phyloP scores from a whole-genome alignment of 2,888 invertebrate genomes.

The Colletes collaris region DNA sequence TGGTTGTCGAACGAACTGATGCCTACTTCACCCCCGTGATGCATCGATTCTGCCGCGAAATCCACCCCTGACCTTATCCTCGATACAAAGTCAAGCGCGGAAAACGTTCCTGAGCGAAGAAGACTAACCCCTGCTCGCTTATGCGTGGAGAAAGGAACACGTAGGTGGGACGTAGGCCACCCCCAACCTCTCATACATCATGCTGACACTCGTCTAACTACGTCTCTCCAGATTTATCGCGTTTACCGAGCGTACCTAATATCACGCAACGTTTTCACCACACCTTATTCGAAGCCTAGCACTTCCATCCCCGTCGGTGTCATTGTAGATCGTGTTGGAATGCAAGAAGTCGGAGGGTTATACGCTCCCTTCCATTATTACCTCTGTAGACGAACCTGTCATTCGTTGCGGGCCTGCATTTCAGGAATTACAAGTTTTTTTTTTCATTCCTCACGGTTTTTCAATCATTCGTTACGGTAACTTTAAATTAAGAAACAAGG shows the following conservation, averaged over 20 bases:
- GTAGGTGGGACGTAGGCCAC: slow-evolving; percentile 55
- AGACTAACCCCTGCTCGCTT: slow-evolving; percentile 34
- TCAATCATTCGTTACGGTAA: not conserved
- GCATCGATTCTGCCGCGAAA: slow-evolving; percentile 71
- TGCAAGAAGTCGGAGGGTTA: slow-evolving; percentile 55
- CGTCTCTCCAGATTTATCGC: slow-evolving; percentile 79
- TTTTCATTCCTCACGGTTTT: not conserved
- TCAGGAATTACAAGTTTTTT: not conserved
- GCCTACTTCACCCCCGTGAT: slow-evolving; percentile 62
- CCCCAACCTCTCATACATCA: slow-evolving; percentile 77
- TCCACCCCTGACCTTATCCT: slow-evolving; percentile 63
- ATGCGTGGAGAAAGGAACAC: slow-evolving; percentile 59
- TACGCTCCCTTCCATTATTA: slow-evolving; percentile 57
- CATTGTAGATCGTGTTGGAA: slow-evolving; percentile 61
- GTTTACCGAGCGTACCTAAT: slow-evolving; percentile 76
- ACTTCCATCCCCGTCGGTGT: slow-evolving; percentile 38
- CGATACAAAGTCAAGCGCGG: slow-evolving; percentile 46
- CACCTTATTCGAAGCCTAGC: slow-evolving; percentile 48
- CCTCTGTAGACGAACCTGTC: slow-evolving; percentile 11
- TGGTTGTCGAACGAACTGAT: slow-evolving; percentile 62
- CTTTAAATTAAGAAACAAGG: not conserved
- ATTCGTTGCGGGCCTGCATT: slow-evolving; percentile 2
- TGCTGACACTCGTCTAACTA: slow-evolving; percentile 77
- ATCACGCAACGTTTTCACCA: slow-evolving; percentile 71
- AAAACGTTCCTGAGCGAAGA: slow-evolving; percentile 41